phyloP scores from a whole-genome alignment of 2,888 invertebrate species.

The Keiferia lycopersicella region DNA sequence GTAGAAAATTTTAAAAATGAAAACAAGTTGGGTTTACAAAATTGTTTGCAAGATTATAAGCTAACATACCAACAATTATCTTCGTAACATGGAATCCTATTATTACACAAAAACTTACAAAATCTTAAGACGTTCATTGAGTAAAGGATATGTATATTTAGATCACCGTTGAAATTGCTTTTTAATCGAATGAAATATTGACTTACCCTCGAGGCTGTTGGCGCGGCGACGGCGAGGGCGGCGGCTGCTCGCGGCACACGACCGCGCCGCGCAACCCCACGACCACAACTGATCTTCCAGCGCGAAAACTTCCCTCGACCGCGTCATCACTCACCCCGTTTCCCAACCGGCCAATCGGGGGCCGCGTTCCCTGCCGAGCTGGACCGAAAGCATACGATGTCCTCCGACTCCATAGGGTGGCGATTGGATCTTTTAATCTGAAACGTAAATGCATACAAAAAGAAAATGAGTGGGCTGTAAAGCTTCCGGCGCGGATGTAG shows the following conservation, averaged over 20 bases:
- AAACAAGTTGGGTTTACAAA: background rate
- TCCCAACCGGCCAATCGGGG: constrained; percentile 60
- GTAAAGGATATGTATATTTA: constrained; percentile 31
- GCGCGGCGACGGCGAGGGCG: constrained; percentile 43
- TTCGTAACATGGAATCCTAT: background rate
- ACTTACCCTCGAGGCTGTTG: constrained; percentile 72
- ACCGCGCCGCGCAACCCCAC: constrained; percentile 67
- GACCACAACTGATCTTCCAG: constrained; percentile 74
- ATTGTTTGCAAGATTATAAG: background rate
- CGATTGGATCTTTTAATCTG: constrained; percentile 80
- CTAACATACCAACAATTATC: background rate
- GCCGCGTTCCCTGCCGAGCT: constrained; percentile 49
- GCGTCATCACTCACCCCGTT: constrained; percentile 76
- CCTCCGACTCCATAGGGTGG: constrained; percentile 65
- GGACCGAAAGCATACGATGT: constrained; percentile 59
- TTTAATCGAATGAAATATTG: constrained; percentile 76
- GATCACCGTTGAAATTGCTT: constrained; percentile 73
- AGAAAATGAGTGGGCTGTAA: constrained; percentile 65
- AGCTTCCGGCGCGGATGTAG: constrained; percentile 62
- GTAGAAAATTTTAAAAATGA: background rate
- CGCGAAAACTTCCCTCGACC: constrained; percentile 77
- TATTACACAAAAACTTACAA: constrained; percentile 16
- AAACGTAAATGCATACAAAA: constrained; percentile 79
- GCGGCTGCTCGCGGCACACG: constrained; percentile 58
- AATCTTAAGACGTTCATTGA: constrained; percentile 27